Evolutionary conservation across 2,888 invertebrate species (phyloP).

Genomic region (Isoperla grammatica): DNA sequence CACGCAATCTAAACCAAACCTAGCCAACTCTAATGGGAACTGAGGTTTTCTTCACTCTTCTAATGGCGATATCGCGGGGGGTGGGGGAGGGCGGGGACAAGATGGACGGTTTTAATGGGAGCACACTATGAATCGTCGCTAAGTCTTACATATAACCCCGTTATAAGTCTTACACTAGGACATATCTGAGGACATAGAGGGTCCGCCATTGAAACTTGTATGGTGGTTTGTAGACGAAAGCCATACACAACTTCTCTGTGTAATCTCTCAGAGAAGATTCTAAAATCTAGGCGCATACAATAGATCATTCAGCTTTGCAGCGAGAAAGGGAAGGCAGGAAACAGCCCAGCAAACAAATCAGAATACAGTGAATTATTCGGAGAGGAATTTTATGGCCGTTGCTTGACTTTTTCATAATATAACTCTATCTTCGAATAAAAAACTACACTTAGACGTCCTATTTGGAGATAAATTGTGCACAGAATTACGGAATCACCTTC

Average conservation of each 20-base stretch:
- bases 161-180: slow-evolving; percentile 28
- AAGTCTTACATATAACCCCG: slow-evolving; percentile 26
- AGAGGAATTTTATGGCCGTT: no score
- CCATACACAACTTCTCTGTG: background rate
- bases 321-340: background rate
- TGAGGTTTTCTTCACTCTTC: slow-evolving; percentile 30
- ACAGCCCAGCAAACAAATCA: no score
- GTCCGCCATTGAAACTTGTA: slow-evolving; percentile 19
- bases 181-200: slow-evolving; percentile 23
- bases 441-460: no score
- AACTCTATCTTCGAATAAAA: no score
- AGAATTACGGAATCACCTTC: no score
- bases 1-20: slow-evolving; percentile 29
- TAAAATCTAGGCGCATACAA: background rate
- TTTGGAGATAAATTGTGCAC: no score
- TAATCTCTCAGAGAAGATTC: slow-evolving; percentile 1
- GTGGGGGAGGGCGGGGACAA: slow-evolving; percentile 18
- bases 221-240: slow-evolving; percentile 13
- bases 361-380: no score
- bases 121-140: slow-evolving; percentile 29
- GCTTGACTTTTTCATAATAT: no score
- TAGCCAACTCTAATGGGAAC: slow-evolving; percentile 28
- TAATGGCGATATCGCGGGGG: slow-evolving; percentile 26
- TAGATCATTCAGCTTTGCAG: slow-evolving; percentile 1
- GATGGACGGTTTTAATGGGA: slow-evolving; percentile 30